phyloP scores from a whole-genome alignment of 1,140 invertebrate genomes.

The Drosophila orosa region DNA sequence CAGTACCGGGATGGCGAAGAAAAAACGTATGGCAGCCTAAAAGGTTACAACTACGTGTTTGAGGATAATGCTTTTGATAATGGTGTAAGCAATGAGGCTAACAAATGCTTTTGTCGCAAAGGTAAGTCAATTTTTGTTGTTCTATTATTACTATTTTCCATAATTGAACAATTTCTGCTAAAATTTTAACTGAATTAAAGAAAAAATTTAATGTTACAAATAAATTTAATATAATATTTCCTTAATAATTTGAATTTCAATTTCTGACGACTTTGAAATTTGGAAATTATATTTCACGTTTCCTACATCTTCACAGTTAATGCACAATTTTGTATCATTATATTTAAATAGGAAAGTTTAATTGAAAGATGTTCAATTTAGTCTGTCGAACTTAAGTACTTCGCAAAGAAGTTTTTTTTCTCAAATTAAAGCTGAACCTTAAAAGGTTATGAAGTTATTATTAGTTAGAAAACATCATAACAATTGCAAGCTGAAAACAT shows the following conservation, averaged over 20 bases:
- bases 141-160: too few species aligned
- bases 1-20: constrained; percentile 87
- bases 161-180: too few species aligned
- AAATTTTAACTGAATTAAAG: too few species aligned
- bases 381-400: neutral
- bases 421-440: neutral
- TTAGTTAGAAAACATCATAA: neutral
- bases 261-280: too few species aligned
- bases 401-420: neutral
- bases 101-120: constrained; percentile 91
- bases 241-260: too few species aligned
- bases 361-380: neutral
- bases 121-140: constrained; percentile 76
- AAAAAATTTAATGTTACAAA: too few species aligned
- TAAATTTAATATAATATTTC: too few species aligned
- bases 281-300: too few species aligned
- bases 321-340: too few species aligned
- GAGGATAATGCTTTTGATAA: constrained; percentile 91
- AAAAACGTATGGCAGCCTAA: constrained; percentile 85
- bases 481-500: neutral
- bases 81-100: constrained; percentile 88
- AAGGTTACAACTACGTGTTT: constrained; percentile 89
- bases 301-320: too few species aligned
- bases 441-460: neutral
- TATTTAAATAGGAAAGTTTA: too few species aligned